phyloP scores from a whole-genome alignment of 2,113 vertebrate species.

The Cyprinodon brontotheroides region DNA sequence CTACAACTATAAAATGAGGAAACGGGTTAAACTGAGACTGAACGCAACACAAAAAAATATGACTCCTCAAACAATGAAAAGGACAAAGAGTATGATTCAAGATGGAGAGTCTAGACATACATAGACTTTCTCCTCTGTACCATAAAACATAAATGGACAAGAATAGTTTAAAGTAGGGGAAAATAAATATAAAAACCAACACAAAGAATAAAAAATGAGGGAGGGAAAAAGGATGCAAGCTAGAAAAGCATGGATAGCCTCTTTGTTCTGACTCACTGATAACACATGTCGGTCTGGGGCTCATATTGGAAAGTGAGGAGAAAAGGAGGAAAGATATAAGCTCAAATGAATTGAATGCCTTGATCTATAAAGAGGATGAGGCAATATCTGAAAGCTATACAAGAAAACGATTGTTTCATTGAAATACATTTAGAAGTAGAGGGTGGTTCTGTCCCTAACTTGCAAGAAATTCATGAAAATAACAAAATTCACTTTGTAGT shows the following conservation, averaged over 20 bases:
- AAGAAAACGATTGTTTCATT: neutral
- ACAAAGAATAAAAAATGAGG: neutral
- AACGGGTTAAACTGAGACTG: too few species aligned
- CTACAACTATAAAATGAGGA: too few species aligned
- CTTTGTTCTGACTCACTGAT: neutral
- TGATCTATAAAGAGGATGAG: conserved; percentile 15
- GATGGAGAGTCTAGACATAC: conserved; percentile 19
- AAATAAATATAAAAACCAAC: neutral
- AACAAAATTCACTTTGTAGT: too few species aligned
- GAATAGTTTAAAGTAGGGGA: neutral
- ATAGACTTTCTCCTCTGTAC: conserved; percentile 11
- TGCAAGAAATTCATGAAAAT: neutral
- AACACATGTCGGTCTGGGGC: conserved; percentile 24
- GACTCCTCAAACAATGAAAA: conserved; percentile 19
- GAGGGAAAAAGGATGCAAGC: neutral
- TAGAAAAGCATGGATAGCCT: neutral
- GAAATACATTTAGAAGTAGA: too few species aligned
- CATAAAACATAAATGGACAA: conserved; percentile 31
- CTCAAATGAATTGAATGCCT: conserved; percentile 26
- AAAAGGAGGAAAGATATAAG: conserved; percentile 9
- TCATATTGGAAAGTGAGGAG: conserved; percentile 11
- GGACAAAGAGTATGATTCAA: conserved; percentile 21
- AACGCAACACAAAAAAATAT: neutral
- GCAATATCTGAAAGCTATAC: neutral
- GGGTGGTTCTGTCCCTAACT: neutral